phyloP scores from a whole-genome alignment of 92 coral and sea anemone species.

The Porites cylindrica region DNA sequence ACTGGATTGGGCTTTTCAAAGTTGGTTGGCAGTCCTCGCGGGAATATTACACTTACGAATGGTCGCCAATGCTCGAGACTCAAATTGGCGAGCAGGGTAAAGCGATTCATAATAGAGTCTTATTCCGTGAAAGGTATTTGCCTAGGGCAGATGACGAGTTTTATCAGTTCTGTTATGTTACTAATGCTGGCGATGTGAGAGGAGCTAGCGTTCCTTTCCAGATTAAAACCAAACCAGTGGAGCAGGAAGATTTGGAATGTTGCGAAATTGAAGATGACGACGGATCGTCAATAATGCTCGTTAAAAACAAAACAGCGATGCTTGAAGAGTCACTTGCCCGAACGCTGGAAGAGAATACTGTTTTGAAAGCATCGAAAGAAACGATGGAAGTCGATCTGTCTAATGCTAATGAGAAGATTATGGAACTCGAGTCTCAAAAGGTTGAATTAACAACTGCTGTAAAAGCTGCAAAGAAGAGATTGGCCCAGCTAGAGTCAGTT shows the following conservation, averaged over 20 bases:
- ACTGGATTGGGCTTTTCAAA: conserved; percentile 97
- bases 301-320: conserved; percentile 90
- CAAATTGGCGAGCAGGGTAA: conserved; percentile 66
- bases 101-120: conserved; percentile 74
- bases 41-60: conserved; percentile 91
- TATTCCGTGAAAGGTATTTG: conserved; percentile 80
- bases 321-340: conserved; percentile 92
- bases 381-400: conserved; percentile 62
- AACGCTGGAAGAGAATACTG: conserved; percentile 85
- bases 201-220: conserved; percentile 99
- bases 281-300: conserved; percentile 82
- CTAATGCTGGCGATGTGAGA: conserved; percentile 83
- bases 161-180: conserved; percentile 97
- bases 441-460: conserved; percentile 66
- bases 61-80: conserved; percentile 79
- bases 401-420: conserved; percentile 64
- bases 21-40: conserved; percentile 97
- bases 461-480: conserved; percentile 59
- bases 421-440: conserved; percentile 71
- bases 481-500: conserved; percentile 51
- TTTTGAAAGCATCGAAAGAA: conserved; percentile 88
- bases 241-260: conserved; percentile 81
- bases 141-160: conserved; percentile 93
- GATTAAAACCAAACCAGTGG: conserved; percentile 81
- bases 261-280: conserved; percentile 94